Conservation (phyloP, 2,113 vertebrate genomes). For the Brachyhypopomus occidentalis region DNA sequence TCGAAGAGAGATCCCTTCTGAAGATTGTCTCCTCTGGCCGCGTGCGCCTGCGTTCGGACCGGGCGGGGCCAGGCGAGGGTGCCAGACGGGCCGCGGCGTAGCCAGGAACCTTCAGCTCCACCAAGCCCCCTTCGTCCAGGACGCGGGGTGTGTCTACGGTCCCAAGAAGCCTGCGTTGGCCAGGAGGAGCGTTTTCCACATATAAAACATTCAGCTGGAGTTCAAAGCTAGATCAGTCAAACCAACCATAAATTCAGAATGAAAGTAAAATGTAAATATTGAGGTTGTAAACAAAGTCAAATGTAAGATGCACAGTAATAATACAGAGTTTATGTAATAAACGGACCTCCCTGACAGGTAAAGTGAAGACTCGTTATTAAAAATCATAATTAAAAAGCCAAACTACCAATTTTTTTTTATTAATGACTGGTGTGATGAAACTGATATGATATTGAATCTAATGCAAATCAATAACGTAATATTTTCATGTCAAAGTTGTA, state of each 20-base stretch:
- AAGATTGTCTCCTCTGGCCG: conserved; percentile 71
- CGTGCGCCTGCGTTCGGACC: conserved; percentile 66
- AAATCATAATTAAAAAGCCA: no score
- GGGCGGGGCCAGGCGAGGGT: conserved; percentile 62
- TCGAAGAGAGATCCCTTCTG: conserved; percentile 76
- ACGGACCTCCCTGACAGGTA: no score
- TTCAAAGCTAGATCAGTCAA: conserved; percentile 18
- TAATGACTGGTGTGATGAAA: no score
- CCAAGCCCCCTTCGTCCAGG: neutral
- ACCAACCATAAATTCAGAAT: neutral
- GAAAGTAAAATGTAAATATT: neutral
- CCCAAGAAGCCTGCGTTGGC: no score
- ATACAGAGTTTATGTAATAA: no score
- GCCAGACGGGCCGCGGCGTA: conserved; percentile 67
- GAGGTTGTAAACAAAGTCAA: neutral
- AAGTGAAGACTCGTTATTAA: no score
- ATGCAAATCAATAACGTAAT: no score
- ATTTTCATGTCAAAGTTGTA: no score
- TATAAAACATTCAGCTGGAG: no score
- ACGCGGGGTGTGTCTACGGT: no score
- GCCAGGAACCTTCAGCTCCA: conserved; percentile 60
- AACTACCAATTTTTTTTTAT: no score
- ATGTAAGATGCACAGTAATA: neutral
- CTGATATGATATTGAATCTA: no score
- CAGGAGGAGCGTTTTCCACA: neutral